These are phyloP conservation scores for Lycophotia porphyrea DNA, from an alignment of 2,888 invertebrate species.

Conservation along the genomic window DNA sequence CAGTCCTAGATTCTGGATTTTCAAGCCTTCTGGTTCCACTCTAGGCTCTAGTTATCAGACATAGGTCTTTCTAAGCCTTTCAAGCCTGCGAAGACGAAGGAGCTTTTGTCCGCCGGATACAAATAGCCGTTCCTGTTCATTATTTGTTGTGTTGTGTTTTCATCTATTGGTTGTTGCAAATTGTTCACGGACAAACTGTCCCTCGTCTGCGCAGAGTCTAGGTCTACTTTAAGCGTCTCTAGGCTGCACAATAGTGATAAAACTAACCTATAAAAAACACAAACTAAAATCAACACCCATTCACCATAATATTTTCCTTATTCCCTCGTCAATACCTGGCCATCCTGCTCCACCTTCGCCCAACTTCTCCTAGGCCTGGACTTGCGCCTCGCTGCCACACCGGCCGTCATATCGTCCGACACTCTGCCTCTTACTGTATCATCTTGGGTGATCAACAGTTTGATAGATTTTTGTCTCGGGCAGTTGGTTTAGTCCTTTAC, in stretches of 20 bases:
- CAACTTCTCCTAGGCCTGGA: conserved; percentile 81
- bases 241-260: neutral
- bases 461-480: conserved; percentile 3
- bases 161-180: too few species aligned
- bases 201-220: too few species aligned
- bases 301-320: conserved; percentile 32
- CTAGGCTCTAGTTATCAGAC: neutral
- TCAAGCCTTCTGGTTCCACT: neutral
- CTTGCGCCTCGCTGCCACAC: conserved; percentile 84
- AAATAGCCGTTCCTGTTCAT: too few species aligned
- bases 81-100: too few species aligned
- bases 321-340: conserved; percentile 76
- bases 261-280: conserved; percentile 15
- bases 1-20: too few species aligned
- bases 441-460: conserved; percentile 41
- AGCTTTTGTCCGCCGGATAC: too few species aligned
- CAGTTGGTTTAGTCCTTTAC: neutral
- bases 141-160: too few species aligned
- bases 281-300: conserved; percentile 31
- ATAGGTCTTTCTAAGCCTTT: neutral
- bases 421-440: conserved; percentile 52
- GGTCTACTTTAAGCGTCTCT: neutral
- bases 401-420: conserved; percentile 82
- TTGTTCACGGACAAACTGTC: too few species aligned
- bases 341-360: conserved; percentile 85